phyloP scores from a whole-genome alignment of 92 coral and sea anemone species.

The Phenganax stokvisi region DNA sequence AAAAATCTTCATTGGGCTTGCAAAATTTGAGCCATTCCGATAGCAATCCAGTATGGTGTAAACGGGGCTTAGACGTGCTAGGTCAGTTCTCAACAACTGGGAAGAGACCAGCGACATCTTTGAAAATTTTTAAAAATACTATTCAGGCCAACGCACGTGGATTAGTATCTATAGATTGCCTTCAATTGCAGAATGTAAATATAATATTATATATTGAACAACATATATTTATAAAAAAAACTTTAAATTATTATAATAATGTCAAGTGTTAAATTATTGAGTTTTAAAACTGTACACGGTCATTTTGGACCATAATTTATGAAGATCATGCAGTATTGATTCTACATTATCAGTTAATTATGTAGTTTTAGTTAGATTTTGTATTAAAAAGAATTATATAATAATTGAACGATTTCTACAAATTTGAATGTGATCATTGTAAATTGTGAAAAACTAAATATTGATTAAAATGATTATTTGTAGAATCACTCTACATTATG shows the following conservation, averaged over 20 bases:
- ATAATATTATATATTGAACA: slow-evolving; percentile 16
- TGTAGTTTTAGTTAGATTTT: not conserved
- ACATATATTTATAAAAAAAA: not conserved
- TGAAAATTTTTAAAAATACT: not conserved
- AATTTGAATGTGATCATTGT: not conserved
- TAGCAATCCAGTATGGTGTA: too few relatives aligned
- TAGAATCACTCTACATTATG: not conserved
- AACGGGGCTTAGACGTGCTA: too few relatives aligned
- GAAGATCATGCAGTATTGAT: not conserved
- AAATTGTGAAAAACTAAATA: not conserved
- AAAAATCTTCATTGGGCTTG: too few relatives aligned
- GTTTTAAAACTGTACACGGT: not conserved
- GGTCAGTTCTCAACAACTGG: too few relatives aligned
- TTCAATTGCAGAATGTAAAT: not conserved
- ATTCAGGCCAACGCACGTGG: not conserved
- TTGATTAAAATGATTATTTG: not conserved
- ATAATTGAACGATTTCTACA: not conserved
- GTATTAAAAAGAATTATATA: not conserved
- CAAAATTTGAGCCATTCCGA: too few relatives aligned
- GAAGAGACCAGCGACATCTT: not conserved
- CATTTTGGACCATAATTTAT: not conserved
- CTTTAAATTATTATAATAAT: slow-evolving; percentile 19
- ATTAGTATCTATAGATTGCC: not conserved
- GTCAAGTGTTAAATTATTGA: slow-evolving; percentile 8
- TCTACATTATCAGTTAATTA: not conserved